Evolutionary conservation across 2,888 invertebrate species (phyloP).

Genomic region (Macrosiphum euphorbiae): DNA sequence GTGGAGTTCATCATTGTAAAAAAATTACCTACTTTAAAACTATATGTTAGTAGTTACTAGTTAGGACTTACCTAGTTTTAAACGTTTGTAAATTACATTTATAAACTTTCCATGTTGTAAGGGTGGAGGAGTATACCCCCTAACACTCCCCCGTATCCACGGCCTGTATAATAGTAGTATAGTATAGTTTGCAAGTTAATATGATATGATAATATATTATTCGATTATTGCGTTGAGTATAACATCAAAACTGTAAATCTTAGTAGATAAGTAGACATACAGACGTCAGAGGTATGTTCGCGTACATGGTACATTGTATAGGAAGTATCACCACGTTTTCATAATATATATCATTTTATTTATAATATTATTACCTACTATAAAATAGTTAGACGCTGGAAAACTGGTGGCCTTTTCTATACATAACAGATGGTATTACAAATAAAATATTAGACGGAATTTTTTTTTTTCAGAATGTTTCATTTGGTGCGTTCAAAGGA

Average conservation of each 20-base stretch:
- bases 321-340: background rate
- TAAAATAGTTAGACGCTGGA: background rate
- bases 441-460: background rate
- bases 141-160: too few species aligned
- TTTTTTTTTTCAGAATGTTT: conserved; percentile 44
- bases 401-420: background rate
- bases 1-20: too few species aligned
- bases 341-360: background rate
- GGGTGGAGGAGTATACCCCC: too few species aligned
- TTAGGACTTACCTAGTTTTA: too few species aligned
- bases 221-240: background rate
- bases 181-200: background rate
- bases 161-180: too few species aligned
- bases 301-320: background rate
- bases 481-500: conserved; percentile 62
- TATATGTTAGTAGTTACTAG: too few species aligned
- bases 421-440: background rate
- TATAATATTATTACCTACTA: background rate
- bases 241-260: background rate
- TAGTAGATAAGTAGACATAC: background rate
- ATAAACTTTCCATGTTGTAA: background rate
- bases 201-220: background rate
- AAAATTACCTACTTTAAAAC: too few species aligned
- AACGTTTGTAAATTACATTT: background rate
- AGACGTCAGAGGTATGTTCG: background rate